Base-by-base conservation (phyloP, 2,888 invertebrate species). In the Pimpla rufipes region DNA sequence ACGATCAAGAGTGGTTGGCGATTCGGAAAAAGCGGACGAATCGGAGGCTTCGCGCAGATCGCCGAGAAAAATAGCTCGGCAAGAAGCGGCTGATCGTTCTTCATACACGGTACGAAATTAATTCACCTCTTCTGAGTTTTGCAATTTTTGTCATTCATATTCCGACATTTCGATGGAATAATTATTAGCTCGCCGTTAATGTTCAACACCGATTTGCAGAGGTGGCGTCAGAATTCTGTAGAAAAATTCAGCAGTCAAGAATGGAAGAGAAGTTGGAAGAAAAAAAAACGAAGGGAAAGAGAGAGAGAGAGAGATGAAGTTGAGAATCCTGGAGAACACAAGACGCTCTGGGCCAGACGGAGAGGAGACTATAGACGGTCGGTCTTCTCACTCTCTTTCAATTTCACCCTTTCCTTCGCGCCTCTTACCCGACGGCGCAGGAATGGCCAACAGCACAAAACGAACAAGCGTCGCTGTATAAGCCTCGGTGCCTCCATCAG, bases 401-500 rank as follows among this genome's bases (percentile, higher is more conserved):
- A 35, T 66, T 40, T 66, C 16, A n/a, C 37, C 42, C 29, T 68
- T 52, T 21, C 45, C 57, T 37, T 29, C 64, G 29, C 50, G 52
- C 45, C 52, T 68, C 23, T 52, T 16, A 37, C n/a, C 57, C 16
- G 52, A 64, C 45, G 74, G 64, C 71, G 35, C n/a, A n/a, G 4
- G 45, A 35, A 62, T 47, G 52, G 42, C 29, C 16, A 73, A 68
- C 47, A 76, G 88, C 87, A 89, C 89, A 91, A 92, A 92, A 92
- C 88, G 90, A 92, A 90, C 89, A 91, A 78, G 79, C 88, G 62
- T 42, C 88, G 29, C 3, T 88, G 91, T 92, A 92, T 92, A 92
- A 93, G 91, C 90, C 88, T 35, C 47, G 42, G 89, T 89, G 90
- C 90, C 92, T 93, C 94, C 94, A 94, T 94, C 94, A 94, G 66